A percentile compares a stretch with the other conserved stretches of the same genome.
phyloP scores from a whole-genome alignment of 2,888 invertebrate genomes.

The Cremastinae sp. region DNA sequence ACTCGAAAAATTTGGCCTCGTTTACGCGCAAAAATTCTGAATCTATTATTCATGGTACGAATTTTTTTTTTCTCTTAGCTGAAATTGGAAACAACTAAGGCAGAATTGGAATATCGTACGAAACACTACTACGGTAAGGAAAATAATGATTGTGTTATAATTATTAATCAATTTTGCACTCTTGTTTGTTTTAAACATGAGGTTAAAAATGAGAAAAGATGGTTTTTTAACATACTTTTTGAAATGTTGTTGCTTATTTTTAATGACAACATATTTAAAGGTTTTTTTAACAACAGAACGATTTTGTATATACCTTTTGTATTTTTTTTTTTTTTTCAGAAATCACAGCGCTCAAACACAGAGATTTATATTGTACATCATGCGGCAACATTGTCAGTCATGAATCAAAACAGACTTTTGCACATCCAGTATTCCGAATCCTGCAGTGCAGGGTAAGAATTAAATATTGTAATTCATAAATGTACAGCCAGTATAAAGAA shows the following conservation, averaged over 20 bases:
- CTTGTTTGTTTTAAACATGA: too few species aligned
- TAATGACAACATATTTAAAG: background rate
- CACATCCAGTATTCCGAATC: slow-evolving; percentile 64
- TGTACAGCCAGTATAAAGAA: too few species aligned
- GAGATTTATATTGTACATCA: slow-evolving; percentile 60
- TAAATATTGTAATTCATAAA: background rate
- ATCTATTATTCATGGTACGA: too few species aligned
- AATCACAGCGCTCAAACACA: slow-evolving; percentile 50
- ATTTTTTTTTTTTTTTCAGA: slow-evolving; percentile 58
- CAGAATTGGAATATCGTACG: slow-evolving; percentile 61
- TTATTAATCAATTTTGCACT: background rate
- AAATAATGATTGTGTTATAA: background rate
- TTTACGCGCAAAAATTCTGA: too few species aligned
- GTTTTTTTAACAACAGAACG: background rate
- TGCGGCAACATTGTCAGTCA: slow-evolving; percentile 63
- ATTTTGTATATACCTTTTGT: slow-evolving; percentile 8
- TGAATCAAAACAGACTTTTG: slow-evolving; percentile 47
- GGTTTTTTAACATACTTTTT: background rate
- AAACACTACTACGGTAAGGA: slow-evolving; percentile 59
- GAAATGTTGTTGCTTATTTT: background rate
- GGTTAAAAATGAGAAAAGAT: background rate
- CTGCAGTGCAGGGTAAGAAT: slow-evolving; percentile 66
- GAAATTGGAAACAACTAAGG: slow-evolving; percentile 41
- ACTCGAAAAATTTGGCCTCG: background rate
- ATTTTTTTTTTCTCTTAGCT: slow-evolving; percentile 48